These are phyloP conservation scores for Drymodes brunneopygia DNA, from an alignment of 2,113 vertebrate genomes.

Conservation along the genomic window DNA sequence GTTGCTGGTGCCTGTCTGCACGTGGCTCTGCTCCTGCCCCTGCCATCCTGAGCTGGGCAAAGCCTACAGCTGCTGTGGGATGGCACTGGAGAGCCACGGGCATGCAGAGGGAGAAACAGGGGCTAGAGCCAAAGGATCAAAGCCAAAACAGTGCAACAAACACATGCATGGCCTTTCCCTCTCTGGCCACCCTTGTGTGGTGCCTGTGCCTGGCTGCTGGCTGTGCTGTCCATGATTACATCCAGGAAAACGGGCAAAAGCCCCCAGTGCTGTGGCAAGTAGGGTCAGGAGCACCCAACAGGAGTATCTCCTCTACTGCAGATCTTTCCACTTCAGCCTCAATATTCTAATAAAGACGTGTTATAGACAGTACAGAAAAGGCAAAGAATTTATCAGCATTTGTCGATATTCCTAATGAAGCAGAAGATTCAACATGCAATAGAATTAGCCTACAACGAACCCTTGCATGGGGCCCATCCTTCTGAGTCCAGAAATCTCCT, in stretches of 20 bases:
- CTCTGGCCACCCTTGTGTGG: fast-evolving
- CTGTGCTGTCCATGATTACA: fast-evolving
- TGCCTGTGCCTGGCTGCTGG: background rate
- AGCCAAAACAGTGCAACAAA: background rate
- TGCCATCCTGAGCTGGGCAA: background rate
- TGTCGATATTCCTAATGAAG: slow-evolving; percentile 76
- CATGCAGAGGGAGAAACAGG: fast-evolving
- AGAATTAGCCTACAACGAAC: slow-evolving; percentile 66
- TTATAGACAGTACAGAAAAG: slow-evolving; percentile 21
- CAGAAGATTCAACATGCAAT: slow-evolving; percentile 64
- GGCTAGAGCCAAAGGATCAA: background rate
- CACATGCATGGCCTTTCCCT: fast-evolving
- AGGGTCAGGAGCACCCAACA: background rate
- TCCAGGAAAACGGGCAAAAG: background rate
- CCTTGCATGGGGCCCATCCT: background rate
- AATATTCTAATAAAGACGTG: background rate
- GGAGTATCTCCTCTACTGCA: background rate
- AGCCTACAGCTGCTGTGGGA: background rate
- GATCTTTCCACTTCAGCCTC: background rate
- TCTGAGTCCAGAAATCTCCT: slow-evolving; percentile 46
- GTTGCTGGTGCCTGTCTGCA: background rate
- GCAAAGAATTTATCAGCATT: slow-evolving; percentile 70
- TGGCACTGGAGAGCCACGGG: background rate
- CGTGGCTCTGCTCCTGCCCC: background rate
- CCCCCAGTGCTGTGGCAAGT: background rate